These are phyloP conservation scores for Empidonax alnorum DNA, from an alignment of 2,113 vertebrate species.

Conservation along the genomic window DNA sequence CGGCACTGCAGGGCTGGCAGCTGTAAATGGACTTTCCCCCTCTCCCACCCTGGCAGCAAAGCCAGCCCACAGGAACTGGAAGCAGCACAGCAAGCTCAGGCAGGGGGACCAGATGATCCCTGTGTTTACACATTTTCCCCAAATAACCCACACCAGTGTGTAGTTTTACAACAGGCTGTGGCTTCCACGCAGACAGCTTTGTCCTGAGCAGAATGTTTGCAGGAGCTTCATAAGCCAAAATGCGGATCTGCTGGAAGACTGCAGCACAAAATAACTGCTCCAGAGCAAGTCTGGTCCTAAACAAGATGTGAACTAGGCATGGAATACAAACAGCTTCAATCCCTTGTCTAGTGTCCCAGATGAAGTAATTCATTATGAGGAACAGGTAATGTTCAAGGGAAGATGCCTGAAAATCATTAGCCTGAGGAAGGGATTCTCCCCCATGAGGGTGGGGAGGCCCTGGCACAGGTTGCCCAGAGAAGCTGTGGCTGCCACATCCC, in stretches of 20 bases:
- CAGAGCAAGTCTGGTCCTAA: not conserved
- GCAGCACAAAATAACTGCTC: not conserved
- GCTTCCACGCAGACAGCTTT: not conserved
- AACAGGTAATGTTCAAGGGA: not conserved
- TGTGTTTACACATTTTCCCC: not conserved
- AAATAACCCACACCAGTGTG: not conserved
- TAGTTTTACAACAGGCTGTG: not conserved
- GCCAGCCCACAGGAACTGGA: not conserved
- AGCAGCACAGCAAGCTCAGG: not conserved
- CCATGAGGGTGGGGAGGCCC: accelerated
- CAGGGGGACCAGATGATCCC: not conserved
- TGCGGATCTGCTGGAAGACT: not conserved
- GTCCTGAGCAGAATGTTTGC: not conserved
- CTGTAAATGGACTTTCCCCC: not conserved
- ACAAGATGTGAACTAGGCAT: not conserved
- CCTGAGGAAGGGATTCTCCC: not conserved
- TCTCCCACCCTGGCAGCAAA: not conserved
- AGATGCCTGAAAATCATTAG: not conserved
- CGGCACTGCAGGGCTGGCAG: not conserved
- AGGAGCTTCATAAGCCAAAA: not conserved
- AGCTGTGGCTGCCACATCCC: not conserved
- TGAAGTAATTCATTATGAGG: not conserved
- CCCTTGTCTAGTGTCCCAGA: not conserved
- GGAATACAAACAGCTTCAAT: not conserved
- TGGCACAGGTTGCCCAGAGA: not conserved